Conservation (phyloP, 2,888 invertebrate genomes). For the Oligia strigilis region DNA sequence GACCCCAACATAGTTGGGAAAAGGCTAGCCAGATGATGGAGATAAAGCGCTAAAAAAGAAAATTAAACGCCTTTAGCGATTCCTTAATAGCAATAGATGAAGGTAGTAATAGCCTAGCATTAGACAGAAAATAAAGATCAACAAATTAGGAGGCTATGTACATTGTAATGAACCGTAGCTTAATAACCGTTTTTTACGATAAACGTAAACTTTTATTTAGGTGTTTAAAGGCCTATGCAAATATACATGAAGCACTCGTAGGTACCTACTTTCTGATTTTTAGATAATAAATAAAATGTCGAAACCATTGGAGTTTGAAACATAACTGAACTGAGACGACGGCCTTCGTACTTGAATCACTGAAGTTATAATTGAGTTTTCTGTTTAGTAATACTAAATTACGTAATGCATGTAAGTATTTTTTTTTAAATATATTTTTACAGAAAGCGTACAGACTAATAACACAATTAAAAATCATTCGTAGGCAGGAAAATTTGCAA, state of each 20-base stretch:
- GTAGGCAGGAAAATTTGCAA: too few species aligned
- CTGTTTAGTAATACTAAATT: neutral
- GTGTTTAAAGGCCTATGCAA: conserved; percentile 55
- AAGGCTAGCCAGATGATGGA: too few species aligned
- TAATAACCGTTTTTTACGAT: conserved; percentile 59
- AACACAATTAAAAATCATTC: too few species aligned
- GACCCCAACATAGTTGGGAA: too few species aligned
- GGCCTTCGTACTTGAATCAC: neutral
- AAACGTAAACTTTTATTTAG: conserved; percentile 59
- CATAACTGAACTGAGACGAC: neutral
- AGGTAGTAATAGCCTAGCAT: conserved; percentile 9
- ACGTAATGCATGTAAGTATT: too few species aligned
- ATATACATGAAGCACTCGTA: conserved; percentile 21
- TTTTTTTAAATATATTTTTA: too few species aligned
- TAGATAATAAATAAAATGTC: conserved; percentile 36
- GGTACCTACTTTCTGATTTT: conserved; percentile 48
- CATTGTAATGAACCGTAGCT: conserved; percentile 50
- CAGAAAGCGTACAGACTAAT: too few species aligned
- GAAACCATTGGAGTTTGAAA: conserved; percentile 1
- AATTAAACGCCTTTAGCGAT: conserved; percentile 21
- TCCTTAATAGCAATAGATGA: conserved; percentile 11
- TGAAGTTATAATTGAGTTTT: neutral
- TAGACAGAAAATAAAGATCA: conserved; percentile 26
- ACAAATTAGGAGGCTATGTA: conserved; percentile 43
- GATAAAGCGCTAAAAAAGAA: too few species aligned